Evolutionary conservation across 2,888 invertebrate genomes (phyloP).

Genomic region (Drosophila emarginata): DNA sequence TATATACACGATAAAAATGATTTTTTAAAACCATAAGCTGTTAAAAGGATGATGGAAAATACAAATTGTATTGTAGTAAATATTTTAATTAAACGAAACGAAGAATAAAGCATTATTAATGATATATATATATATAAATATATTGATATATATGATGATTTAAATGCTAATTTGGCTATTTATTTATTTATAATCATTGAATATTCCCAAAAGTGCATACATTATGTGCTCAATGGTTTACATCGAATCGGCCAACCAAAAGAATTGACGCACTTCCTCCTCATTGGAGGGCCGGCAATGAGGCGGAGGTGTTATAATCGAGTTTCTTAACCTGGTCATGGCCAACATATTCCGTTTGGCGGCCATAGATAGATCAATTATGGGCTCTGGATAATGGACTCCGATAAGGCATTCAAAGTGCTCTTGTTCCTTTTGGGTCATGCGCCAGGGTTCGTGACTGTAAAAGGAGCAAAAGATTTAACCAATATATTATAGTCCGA

Average conservation of each 20-base stretch:
- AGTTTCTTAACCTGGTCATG: conserved; percentile 81
- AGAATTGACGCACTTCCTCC: conserved; percentile 85
- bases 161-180: conserved; percentile 8
- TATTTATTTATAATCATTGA: neutral
- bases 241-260: conserved; percentile 76
- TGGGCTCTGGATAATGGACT: conserved; percentile 86
- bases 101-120: conserved; percentile 74
- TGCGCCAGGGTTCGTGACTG: conserved; percentile 89
- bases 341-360: conserved; percentile 84
- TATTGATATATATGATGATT: conserved; percentile 22
- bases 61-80: conserved; percentile 75
- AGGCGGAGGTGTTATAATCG: conserved; percentile 82
- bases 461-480: neutral
- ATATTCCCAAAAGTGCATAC: neutral
- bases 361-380: conserved; percentile 85
- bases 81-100: conserved; percentile 68
- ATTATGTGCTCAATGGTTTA: conserved; percentile 6
- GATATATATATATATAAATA: conserved; percentile 43
- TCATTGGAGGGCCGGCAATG: conserved; percentile 88
- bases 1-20: conserved; percentile 54
- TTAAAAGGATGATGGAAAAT: conserved; percentile 61
- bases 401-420: conserved; percentile 86
- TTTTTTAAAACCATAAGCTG: conserved; percentile 68
- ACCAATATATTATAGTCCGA: no score
- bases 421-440: conserved; percentile 86